Conservation (phyloP, 2,113 vertebrate genomes). For the Hylia prasina region DNA sequence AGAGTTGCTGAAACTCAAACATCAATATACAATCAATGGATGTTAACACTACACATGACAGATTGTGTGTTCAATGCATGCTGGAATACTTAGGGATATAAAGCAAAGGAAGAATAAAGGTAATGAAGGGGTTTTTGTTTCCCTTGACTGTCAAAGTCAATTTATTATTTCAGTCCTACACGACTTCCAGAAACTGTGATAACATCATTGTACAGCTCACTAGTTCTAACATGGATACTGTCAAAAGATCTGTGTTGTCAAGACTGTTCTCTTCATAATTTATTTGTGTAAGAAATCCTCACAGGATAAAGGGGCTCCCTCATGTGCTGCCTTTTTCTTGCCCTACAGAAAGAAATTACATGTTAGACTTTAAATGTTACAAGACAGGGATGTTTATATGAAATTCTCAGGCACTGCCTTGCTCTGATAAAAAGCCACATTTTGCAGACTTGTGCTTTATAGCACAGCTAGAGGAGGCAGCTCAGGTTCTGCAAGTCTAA, state of each 20-base stretch:
- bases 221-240: constrained; percentile 64
- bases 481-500: not conserved
- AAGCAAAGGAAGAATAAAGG: constrained; percentile 53
- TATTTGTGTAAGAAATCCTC: constrained; percentile 54
- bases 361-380: not conserved
- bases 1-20: constrained; percentile 17
- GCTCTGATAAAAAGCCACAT: not conserved
- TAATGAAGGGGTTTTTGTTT: constrained; percentile 25
- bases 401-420: not conserved
- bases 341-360: constrained; percentile 10
- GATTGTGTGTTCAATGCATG: constrained; percentile 6
- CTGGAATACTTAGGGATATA: constrained; percentile 37
- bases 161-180: constrained; percentile 69
- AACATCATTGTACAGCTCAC: constrained; percentile 60
- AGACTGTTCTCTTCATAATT: constrained; percentile 30
- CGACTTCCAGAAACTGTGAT: constrained; percentile 70
- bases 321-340: not conserved
- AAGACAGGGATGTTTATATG: not conserved
- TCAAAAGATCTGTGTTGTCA: constrained; percentile 53
- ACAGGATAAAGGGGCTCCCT: not conserved
- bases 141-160: constrained; percentile 67
- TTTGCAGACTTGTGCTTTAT: not conserved
- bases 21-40: constrained; percentile 18
- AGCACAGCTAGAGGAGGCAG: not conserved
- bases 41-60: not conserved